A percentile compares a stretch with the other conserved stretches of the same genome.
Conservation (phyloP, 1,140 invertebrate species). For the Fragariocoptes setiger region DNA sequence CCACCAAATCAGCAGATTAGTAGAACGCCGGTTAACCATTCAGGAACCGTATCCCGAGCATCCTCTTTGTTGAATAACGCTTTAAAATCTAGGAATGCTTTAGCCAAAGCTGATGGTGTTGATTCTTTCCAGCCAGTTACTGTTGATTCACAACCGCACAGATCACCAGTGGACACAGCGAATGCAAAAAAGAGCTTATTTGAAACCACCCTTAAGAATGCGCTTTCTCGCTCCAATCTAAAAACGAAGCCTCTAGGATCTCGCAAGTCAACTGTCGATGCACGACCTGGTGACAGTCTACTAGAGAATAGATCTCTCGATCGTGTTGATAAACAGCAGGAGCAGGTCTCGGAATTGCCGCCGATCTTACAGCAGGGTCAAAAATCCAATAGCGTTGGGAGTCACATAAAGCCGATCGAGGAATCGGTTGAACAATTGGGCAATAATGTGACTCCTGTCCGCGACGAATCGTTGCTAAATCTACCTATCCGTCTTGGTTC, state of each 20-base stretch:
- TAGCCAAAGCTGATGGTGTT: too few relatives aligned
- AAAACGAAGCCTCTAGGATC: too few relatives aligned
- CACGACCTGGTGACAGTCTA: not conserved
- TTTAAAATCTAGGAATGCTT: not conserved
- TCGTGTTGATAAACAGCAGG: not conserved
- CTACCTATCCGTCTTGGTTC: not conserved
- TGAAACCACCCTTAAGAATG: too few relatives aligned
- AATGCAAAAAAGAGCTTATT: too few relatives aligned
- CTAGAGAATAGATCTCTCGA: too few relatives aligned
- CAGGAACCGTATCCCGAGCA: not conserved
- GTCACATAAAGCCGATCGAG: not conserved
- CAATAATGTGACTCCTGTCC: not conserved
- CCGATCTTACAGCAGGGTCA: not conserved
- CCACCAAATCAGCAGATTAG: not conserved
- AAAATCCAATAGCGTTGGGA: not conserved
- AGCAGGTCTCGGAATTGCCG: not conserved
- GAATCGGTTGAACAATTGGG: not conserved
- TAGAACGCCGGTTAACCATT: not conserved
- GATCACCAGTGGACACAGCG: too few relatives aligned
- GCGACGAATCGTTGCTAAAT: not conserved
- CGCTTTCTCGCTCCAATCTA: too few relatives aligned
- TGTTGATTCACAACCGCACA: too few relatives aligned
- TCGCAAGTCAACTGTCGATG: not conserved
- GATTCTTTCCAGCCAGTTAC: too few relatives aligned
- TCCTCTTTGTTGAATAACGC: not conserved